Conservation (phyloP, 2,888 invertebrate genomes). For the Ethmia dodecea region DNA sequence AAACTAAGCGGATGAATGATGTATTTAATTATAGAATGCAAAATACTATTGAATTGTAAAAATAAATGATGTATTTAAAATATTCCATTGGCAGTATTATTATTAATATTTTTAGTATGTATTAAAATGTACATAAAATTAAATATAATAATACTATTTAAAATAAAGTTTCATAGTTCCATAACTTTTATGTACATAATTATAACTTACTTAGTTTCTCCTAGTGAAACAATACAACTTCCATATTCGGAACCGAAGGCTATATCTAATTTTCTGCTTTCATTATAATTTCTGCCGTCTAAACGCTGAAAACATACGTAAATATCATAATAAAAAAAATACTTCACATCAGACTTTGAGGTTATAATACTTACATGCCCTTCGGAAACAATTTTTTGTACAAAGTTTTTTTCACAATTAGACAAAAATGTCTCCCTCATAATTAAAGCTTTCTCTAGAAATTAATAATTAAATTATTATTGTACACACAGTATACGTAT, state of each 20-base stretch:
- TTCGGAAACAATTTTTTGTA: constrained; percentile 80
- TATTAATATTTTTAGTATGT: too few species aligned
- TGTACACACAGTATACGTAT: too few species aligned
- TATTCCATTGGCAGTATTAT: too few species aligned
- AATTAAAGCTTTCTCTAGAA: constrained; percentile 18
- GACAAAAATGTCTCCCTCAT: constrained; percentile 83
- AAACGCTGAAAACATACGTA: constrained; percentile 78
- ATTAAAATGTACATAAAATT: too few species aligned
- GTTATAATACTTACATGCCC: constrained; percentile 74
- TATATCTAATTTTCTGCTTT: constrained; percentile 84
- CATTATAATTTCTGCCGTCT: constrained; percentile 86
- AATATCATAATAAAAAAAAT: not conserved
- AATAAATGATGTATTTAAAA: too few species aligned
- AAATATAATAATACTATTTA: too few species aligned
- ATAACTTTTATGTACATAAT: too few species aligned
- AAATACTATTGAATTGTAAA: too few species aligned
- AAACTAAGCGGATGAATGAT: too few species aligned
- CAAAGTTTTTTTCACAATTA: constrained; percentile 83
- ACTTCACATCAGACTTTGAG: not conserved
- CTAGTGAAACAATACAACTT: constrained; percentile 85
- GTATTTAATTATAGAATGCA: too few species aligned
- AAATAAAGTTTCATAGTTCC: too few species aligned
- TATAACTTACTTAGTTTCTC: constrained; percentile 83
- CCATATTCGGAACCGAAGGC: constrained; percentile 91
- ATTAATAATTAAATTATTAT: not conserved